These are phyloP conservation scores for Mormyrus lacerda DNA, from an alignment of 2,113 vertebrate genomes.

Conservation along the genomic window DNA sequence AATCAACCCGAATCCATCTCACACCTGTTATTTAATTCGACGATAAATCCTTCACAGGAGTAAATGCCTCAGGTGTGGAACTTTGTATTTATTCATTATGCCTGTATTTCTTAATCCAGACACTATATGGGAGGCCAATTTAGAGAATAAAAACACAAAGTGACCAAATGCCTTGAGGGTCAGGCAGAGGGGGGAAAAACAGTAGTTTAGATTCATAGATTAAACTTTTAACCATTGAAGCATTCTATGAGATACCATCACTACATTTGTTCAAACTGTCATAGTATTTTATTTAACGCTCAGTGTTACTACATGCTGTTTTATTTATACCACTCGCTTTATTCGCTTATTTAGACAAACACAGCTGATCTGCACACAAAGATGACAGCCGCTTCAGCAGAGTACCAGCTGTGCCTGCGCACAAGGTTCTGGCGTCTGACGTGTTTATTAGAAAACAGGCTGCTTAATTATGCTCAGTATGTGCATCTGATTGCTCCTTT, in stretches of 20 bases:
- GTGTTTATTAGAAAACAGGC: not conserved
- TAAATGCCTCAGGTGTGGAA: not conserved
- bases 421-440: not conserved
- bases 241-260: not conserved
- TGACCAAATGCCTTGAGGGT: not conserved
- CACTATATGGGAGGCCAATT: not conserved
- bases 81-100: not conserved
- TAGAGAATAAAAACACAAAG: not conserved
- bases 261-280: not conserved
- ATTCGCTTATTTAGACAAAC: not conserved
- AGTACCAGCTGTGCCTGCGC: not conserved
- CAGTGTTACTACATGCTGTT: not conserved
- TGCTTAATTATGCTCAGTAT: not conserved
- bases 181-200: not conserved
- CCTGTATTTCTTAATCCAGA: not conserved
- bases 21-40: constrained; percentile 21
- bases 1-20: not conserved
- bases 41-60: constrained; percentile 58
- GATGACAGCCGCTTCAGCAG: not conserved
- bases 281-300: not conserved
- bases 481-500: not conserved
- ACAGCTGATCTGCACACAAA: not conserved
- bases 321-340: not conserved
- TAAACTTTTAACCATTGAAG: not conserved
- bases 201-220: not conserved